Evolutionary conservation across 2,113 vertebrate genomes (phyloP).

Genomic region (Aptenodytes forsteri): DNA sequence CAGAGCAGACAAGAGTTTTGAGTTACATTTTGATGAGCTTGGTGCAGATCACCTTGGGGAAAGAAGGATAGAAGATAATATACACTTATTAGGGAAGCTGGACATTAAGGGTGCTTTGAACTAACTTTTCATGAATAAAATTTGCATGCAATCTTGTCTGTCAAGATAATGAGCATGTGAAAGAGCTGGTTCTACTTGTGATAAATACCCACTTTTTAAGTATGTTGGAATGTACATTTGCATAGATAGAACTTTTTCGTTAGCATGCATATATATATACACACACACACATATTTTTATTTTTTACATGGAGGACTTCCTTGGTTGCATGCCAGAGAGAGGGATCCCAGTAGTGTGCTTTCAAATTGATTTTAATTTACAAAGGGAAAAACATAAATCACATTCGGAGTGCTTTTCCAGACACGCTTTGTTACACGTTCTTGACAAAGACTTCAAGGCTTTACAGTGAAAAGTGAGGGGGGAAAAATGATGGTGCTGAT

Average conservation of each 20-base stretch:
- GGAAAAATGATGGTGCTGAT: neutral
- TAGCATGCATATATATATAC: neutral
- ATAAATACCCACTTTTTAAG: slow-evolving; percentile 12
- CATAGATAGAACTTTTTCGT: neutral
- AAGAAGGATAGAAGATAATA: neutral
- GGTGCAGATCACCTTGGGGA: neutral
- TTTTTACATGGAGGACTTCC: neutral
- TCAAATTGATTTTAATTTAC: slow-evolving; percentile 3
- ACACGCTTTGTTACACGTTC: neutral
- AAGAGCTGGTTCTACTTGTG: neutral
- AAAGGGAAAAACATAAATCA: neutral
- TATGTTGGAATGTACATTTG: neutral
- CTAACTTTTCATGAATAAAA: slow-evolving; percentile 19
- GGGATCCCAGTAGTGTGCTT: neutral
- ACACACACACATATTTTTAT: neutral
- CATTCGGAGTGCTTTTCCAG: neutral
- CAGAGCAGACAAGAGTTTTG: neutral
- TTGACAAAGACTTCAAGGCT: neutral
- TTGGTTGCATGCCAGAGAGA: neutral
- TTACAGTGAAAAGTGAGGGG: neutral
- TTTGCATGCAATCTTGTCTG: neutral
- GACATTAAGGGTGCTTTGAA: slow-evolving; percentile 45
- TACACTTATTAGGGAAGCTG: neutral
- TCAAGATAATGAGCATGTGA: neutral
- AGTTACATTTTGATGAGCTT: neutral